Evolutionary conservation across 2,888 invertebrate species (phyloP).

Genomic region (Brachylomia viminalis): DNA sequence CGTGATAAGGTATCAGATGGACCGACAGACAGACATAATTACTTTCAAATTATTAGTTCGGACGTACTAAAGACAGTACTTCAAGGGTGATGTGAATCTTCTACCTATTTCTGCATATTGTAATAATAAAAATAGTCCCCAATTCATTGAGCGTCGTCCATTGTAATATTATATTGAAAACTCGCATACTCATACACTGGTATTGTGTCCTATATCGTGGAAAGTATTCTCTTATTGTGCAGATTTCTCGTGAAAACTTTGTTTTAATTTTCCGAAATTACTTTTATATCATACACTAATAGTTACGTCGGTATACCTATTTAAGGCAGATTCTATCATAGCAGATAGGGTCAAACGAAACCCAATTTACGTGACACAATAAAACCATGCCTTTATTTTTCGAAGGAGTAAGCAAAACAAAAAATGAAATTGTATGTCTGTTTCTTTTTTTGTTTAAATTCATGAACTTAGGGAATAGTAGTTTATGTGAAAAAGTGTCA

Average conservation of each 20-base stretch:
- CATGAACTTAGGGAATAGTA: too few relatives aligned
- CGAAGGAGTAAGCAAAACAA: background rate
- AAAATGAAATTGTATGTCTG: too few relatives aligned
- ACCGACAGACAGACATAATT: background rate
- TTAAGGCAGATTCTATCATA: background rate
- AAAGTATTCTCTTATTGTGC: constrained; percentile 8
- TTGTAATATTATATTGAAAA: constrained; percentile 24
- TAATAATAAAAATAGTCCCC: constrained; percentile 2
- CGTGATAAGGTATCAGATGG: background rate
- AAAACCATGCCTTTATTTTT: background rate
- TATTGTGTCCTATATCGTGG: background rate
- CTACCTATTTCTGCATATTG: background rate
- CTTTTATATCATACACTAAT: background rate
- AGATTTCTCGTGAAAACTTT: background rate
- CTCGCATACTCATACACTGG: background rate
- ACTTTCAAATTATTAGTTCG: background rate
- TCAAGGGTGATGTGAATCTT: background rate
- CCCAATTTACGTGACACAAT: background rate
- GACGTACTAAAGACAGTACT: too few relatives aligned
- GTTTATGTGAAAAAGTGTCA: too few relatives aligned
- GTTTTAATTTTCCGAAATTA: background rate
- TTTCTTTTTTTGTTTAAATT: too few relatives aligned
- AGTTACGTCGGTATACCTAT: too few relatives aligned
- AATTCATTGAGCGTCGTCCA: constrained; percentile 12
- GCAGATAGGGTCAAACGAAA: background rate